These are phyloP conservation scores for Eurytoma adleriae DNA, from an alignment of 2,888 invertebrate genomes.

Conservation along the genomic window DNA sequence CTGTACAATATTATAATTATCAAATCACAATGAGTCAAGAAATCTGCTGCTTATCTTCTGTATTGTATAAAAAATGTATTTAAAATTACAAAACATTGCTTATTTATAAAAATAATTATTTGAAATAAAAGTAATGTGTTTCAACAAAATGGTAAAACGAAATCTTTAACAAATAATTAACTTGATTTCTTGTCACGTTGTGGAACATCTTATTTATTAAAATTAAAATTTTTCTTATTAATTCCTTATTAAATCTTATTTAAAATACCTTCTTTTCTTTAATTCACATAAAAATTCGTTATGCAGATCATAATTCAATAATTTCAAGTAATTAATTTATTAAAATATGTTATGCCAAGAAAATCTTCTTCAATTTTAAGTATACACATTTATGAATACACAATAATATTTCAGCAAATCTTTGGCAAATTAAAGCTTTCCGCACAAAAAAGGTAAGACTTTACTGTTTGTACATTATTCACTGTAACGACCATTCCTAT, in stretches of 20 bases:
- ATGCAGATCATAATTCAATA: slow-evolving; percentile 53
- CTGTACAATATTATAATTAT: slow-evolving; percentile 56
- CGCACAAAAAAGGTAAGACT: slow-evolving; percentile 54
- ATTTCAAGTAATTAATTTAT: slow-evolving; percentile 45
- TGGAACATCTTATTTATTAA: slow-evolving; percentile 26
- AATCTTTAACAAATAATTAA: slow-evolving; percentile 37
- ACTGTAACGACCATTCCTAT: slow-evolving; percentile 45
- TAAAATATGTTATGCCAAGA: slow-evolving; percentile 20
- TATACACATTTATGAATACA: slow-evolving; percentile 45
- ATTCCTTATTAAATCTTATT: slow-evolving; percentile 10
- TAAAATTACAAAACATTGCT: slow-evolving; percentile 45
- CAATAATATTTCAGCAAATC: slow-evolving; percentile 54
- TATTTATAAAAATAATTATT: slow-evolving; percentile 54
- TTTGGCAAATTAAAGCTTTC: slow-evolving; percentile 59
- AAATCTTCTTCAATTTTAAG: slow-evolving; percentile 34
- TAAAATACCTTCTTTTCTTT: slow-evolving; percentile 49
- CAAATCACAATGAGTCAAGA: slow-evolving; percentile 52
- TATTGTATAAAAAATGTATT: slow-evolving; percentile 44
- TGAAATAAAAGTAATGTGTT: slow-evolving; percentile 40
- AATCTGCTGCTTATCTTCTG: slow-evolving; percentile 36
- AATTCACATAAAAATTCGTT: slow-evolving; percentile 47
- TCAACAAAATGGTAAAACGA: slow-evolving; percentile 44
- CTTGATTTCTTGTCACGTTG: slow-evolving; percentile 52
- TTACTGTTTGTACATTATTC: slow-evolving; percentile 52
- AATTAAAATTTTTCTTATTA: slow-evolving; percentile 19